A percentile compares a stretch with the other conserved stretches of the same genome.
phyloP scores from a whole-genome alignment of 2,113 vertebrate genomes.

The Gasterosteus aculeatus region DNA sequence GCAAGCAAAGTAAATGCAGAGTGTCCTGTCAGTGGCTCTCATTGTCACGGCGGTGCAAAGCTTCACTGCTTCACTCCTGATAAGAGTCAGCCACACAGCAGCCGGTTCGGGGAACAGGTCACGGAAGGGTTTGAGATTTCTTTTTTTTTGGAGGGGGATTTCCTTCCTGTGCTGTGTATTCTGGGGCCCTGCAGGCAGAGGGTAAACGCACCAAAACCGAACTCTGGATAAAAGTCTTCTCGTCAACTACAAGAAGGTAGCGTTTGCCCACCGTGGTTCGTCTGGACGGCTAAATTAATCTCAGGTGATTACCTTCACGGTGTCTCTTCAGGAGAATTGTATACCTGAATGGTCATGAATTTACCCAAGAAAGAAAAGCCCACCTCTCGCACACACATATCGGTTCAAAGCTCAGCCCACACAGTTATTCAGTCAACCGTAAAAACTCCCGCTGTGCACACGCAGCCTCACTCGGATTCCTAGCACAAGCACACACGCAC shows the following conservation, averaged over 20 bases:
- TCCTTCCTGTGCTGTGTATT: not conserved
- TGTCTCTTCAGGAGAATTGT: constrained; percentile 50
- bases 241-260: constrained; percentile 56
- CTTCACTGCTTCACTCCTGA: constrained; percentile 43
- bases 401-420: not conserved
- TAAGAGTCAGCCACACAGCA: constrained; percentile 37
- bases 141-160: constrained; percentile 3
- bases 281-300: constrained; percentile 67
- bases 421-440: constrained; percentile 2
- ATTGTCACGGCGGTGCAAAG: constrained; percentile 61
- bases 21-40: constrained; percentile 73
- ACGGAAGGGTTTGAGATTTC: constrained; percentile 24
- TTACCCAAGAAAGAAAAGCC: not conserved
- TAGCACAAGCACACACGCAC: constrained; percentile 6
- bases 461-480: constrained; percentile 11
- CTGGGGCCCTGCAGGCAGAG: constrained; percentile 19
- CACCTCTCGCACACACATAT: not conserved
- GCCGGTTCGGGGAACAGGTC: constrained; percentile 38
- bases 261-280: constrained; percentile 52
- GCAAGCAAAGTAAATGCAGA: constrained; percentile 62
- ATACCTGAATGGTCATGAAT: constrained; percentile 38
- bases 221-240: constrained; percentile 52
- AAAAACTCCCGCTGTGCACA: constrained; percentile 24
- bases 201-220: constrained; percentile 18
- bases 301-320: constrained; percentile 62